Evolutionary conservation across 2,797 vertebrate genomes (phyloP).

Genomic region (Silurus lanzhouensis): DNA sequence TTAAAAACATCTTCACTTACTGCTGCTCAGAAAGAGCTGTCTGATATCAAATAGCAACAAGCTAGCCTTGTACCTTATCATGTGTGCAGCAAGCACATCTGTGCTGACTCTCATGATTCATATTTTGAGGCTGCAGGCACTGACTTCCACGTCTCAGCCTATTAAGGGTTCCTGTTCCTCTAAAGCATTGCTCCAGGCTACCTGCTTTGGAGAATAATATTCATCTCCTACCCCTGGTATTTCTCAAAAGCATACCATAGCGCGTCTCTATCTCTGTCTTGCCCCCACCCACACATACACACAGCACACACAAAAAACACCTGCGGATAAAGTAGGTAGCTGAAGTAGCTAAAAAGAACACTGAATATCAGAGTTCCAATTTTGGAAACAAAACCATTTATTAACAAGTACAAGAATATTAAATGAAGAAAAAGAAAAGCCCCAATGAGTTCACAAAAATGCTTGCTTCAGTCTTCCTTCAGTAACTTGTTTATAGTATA

Average conservation of each 20-base stretch:
- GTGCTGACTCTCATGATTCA: slow-evolving; percentile 69
- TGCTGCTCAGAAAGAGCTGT: background rate
- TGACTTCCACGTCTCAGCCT: slow-evolving; percentile 72
- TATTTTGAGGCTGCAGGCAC: slow-evolving; percentile 70
- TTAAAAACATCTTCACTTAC: background rate
- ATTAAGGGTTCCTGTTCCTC: slow-evolving; percentile 73
- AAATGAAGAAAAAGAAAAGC: slow-evolving; percentile 71
- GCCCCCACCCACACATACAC: background rate
- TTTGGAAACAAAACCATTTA: slow-evolving; percentile 80
- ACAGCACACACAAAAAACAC: slow-evolving; percentile 4
- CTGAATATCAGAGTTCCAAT: slow-evolving; percentile 55
- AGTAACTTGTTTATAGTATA: slow-evolving; percentile 65
- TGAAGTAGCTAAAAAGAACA: slow-evolving; percentile 41
- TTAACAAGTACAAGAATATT: slow-evolving; percentile 84
- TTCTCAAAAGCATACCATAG: slow-evolving; percentile 45
- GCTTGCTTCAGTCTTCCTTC: slow-evolving; percentile 65
- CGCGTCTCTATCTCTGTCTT: background rate
- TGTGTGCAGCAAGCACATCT: slow-evolving; percentile 57
- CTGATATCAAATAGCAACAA: slow-evolving; percentile 23
- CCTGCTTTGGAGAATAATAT: slow-evolving; percentile 73
- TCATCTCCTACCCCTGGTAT: slow-evolving; percentile 60
- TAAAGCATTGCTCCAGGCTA: slow-evolving; percentile 72
- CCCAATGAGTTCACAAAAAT: slow-evolving; percentile 65
- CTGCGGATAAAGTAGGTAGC: slow-evolving; percentile 12
- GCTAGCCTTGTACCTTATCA: slow-evolving; percentile 29